Evolutionary conservation across 35 echinoderm and acorn worm genomes (phyloP), one percentile per base, ranked within the genome.

Genomic region (Ophiothrix spiculata): DNA sequence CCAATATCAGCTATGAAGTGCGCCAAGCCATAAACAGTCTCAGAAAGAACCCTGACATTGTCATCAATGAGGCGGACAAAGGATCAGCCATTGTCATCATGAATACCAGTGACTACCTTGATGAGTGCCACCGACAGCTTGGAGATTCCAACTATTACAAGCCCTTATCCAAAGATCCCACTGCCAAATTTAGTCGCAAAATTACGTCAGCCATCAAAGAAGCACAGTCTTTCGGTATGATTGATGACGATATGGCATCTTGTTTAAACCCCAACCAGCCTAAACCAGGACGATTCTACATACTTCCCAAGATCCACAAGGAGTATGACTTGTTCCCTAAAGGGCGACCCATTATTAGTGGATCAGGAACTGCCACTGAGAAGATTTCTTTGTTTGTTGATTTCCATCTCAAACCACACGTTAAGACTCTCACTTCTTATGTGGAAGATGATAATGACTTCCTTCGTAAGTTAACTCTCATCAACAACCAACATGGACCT

Each of bases 371-470:
- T 25, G 60, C 60, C 29, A 69, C 60, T 12, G 60, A 69, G 60
- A 69, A 69, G 60, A 69, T 69, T 2, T 69, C 23, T 25, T n/a
- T 69, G 23, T 69, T 12, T 10, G 60, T 69, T 69, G 60, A 69
- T 69, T n/a, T 69, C 17, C 60, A 69, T 69, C 60, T n/a, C 10
- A 69, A 69, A 28, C 60, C 60, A 15, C 60, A 69, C 29, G 60
- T 69, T n/a, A 69, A 69, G 29, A 69, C 60, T n/a, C 60, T 69
- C 1, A 10, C 4, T 25, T 69, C 60, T 25, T 69, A 69, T n/a
- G 60, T 69, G 60, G 60, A 69, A 28, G 60, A 69, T n/a, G 60
- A 69, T 28, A 69, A 69, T 69, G 60, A n/a, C 60, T 69, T 69
- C 60, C 60, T 69, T 15, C 60, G 25, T 69, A 69, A 25, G n/a